Conservation (phyloP, 1,140 invertebrate genomes). For the Aphidius ervi region DNA sequence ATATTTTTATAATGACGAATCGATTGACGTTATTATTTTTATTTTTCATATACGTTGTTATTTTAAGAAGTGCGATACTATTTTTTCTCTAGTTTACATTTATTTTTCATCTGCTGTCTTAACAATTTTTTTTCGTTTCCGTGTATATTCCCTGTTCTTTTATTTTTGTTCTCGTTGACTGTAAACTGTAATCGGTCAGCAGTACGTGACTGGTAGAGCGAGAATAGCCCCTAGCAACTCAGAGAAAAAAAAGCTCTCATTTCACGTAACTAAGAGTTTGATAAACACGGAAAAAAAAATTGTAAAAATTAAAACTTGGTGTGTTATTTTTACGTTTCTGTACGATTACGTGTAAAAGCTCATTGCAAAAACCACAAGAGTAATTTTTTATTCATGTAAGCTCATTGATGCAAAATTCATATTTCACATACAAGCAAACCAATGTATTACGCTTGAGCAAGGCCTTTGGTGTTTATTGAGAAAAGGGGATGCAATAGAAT, state of each 20-base stretch:
- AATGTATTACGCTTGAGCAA: constrained; percentile 12
- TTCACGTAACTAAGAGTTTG: constrained; percentile 1
- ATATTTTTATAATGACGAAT: too few species aligned
- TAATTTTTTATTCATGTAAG: constrained; percentile 10
- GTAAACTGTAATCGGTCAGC: constrained; percentile 19
- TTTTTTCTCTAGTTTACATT: too few species aligned
- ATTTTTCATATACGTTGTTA: too few species aligned
- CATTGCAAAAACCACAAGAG: constrained; percentile 10
- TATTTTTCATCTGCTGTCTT: too few species aligned
- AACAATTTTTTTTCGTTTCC: neutral
- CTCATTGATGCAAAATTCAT: neutral
- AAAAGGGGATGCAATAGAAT: too few species aligned
- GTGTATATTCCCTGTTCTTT: neutral
- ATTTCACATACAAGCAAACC: neutral
- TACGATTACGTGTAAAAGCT: constrained; percentile 14
- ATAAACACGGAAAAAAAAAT: neutral
- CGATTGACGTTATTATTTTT: too few species aligned
- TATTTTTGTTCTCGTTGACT: constrained; percentile 9
- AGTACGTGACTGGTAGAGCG: constrained; percentile 17
- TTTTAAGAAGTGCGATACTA: too few species aligned
- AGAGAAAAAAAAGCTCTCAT: neutral
- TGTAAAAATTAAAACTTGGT: neutral
- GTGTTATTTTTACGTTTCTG: neutral
- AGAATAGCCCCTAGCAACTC: neutral
- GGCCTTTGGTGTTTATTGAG: neutral